Conservation (phyloP, 2,113 vertebrate species). For the Gila orcuttii region DNA sequence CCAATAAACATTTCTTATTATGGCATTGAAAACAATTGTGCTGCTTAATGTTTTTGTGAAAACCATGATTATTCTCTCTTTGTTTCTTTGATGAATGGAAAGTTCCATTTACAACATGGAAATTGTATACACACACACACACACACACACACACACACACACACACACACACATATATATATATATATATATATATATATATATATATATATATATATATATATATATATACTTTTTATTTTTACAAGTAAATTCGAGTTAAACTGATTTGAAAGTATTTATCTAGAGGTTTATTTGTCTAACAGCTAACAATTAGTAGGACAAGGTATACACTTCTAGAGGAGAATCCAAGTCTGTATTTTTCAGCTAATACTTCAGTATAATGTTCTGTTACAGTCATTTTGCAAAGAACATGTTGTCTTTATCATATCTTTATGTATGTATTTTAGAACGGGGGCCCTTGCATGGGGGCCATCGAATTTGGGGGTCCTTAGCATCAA, state of each 20-base stretch:
- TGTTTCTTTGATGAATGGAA: neutral
- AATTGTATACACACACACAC: too few species aligned
- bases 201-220: too few species aligned
- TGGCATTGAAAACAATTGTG: too few species aligned
- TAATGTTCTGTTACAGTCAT: neutral
- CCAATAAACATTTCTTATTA: too few species aligned
- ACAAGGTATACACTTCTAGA: neutral
- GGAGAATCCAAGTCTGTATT: neutral
- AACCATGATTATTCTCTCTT: too few species aligned
- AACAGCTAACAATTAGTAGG: neutral
- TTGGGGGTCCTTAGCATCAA: neutral
- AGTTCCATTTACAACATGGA: too few species aligned
- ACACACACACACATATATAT: too few species aligned
- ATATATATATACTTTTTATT: too few species aligned
- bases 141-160: too few species aligned
- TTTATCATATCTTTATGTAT: neutral
- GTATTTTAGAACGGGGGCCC: too few species aligned
- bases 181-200: too few species aligned
- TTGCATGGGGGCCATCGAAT: neutral
- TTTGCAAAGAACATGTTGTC: neutral
- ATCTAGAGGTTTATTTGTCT: neutral
- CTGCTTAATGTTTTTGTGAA: too few species aligned
- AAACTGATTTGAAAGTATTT: neutral
- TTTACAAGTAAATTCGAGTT: neutral
- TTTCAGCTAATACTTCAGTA: neutral